Evolutionary conservation across 2,113 vertebrate genomes (phyloP), one percentile per base, ranked within the genome.

Genomic region (Herpailurus yagouaroundi): DNA sequence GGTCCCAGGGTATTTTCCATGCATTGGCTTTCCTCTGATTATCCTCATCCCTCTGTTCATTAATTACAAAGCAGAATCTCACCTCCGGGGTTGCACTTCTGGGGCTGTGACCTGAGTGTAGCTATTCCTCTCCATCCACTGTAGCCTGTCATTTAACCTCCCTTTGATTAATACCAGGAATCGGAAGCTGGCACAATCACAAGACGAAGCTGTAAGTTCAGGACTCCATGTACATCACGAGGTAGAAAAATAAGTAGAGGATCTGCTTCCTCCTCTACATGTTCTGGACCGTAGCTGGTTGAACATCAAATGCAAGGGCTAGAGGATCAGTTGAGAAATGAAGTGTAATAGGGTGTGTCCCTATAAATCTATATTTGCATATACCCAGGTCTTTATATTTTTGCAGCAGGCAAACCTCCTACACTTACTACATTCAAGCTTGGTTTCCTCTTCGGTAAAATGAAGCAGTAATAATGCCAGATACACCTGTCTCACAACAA

Each of bases 181-280:
- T n/a, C 45, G 57, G 76, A 86, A 81, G 71, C 87, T 94, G 81
- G 27, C 97, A 63, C 27, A 45, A 41, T 97, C 8, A 4, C 73
- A 98, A 92, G 2, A 18, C 87, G 85, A 93, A 94, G 60, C 89
- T 98, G 2, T 97, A 97, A 98, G 98, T 97, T 83, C 3, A 94
- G 77, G 38, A 48, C 96, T 95, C 0, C 0, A 2, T n/a, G 0
- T 79, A 93, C 66, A 97, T 97, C 80, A 76, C 74, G 41, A 19
- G 11, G 79, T 82, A 88, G 80, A 83, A 89, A 98, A 98, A 96
- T 94, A 98, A 97, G 83, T 84, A 68, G 11, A 73, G 55, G 50
- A 33, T 92, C 87, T 92, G 79, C 89, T 96, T 97, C 68, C 63
- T 77, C 14, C 71, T 97, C 63, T 82, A 41, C 77, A 71, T 97